Percentiles rank a stretch among this genome's conserved stretches.
Evolutionary conservation across 23 tunicate species (phyloP).

Genomic region (Halocynthia roretzi): DNA sequence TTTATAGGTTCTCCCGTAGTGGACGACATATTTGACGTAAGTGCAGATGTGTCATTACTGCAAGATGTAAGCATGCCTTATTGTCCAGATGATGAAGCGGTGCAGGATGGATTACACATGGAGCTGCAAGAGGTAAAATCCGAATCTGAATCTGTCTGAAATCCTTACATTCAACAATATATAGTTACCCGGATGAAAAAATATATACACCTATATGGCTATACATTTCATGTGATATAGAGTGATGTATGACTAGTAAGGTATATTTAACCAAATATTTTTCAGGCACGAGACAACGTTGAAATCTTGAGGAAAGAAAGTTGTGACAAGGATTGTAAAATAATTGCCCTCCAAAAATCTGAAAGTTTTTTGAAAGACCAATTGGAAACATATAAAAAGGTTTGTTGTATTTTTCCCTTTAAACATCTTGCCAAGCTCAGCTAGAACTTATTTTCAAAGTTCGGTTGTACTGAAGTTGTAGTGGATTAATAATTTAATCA

Average conservation of each 20-base stretch:
- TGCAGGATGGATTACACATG: neutral
- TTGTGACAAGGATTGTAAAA: neutral
- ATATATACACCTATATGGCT: too few relatives aligned
- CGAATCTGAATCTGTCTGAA: too few relatives aligned
- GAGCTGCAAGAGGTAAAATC: slow-evolving; percentile 20
- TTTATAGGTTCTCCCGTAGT: slow-evolving; percentile 1
- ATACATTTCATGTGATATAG: too few relatives aligned
- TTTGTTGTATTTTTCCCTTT: neutral
- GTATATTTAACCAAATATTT: too few relatives aligned
- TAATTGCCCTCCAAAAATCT: neutral
- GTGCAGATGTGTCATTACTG: neutral
- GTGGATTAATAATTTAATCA: too few relatives aligned
- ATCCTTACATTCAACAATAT: too few relatives aligned
- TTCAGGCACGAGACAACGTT: slow-evolving; percentile 2
- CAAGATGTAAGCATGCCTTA: slow-evolving; percentile 10
- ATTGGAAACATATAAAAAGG: neutral
- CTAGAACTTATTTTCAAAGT: neutral
- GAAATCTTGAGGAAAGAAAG: slow-evolving; percentile 1
- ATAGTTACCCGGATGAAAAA: too few relatives aligned
- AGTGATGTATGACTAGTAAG: too few relatives aligned
- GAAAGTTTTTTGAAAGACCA: slow-evolving; percentile 14
- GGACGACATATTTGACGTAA: neutral
- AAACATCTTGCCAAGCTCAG: neutral
- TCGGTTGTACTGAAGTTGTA: too few relatives aligned
- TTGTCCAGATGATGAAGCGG: neutral